Evolutionary conservation across 2,888 invertebrate genomes (phyloP).

Genomic region (Pammene fasciana): DNA sequence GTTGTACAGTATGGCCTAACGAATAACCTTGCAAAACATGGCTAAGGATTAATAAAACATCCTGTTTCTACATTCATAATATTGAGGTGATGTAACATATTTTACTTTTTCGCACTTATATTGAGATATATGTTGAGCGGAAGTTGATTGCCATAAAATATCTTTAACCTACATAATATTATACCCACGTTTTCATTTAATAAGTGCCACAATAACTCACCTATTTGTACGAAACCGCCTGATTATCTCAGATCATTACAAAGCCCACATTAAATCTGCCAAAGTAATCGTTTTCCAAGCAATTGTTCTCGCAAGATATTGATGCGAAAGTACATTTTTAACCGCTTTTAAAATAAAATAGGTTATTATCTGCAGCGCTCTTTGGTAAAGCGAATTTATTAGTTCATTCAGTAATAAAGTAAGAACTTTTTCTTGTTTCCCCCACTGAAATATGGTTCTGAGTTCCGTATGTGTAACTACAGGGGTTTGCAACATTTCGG

Average conservation of each 20-base stretch:
- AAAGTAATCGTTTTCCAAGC: slow-evolving; percentile 43
- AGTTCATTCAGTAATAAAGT: slow-evolving; percentile 73
- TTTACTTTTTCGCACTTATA: too few relatives aligned
- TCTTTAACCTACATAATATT: slow-evolving; percentile 1
- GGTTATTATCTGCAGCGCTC: slow-evolving; percentile 65
- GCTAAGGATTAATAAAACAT: too few relatives aligned
- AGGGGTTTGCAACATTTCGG: slow-evolving; percentile 46
- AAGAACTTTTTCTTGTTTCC: slow-evolving; percentile 56
- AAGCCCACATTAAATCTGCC: slow-evolving; percentile 28
- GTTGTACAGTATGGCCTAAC: too few relatives aligned
- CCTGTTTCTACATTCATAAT: too few relatives aligned
- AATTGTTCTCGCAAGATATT: slow-evolving; percentile 62
- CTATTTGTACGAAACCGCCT: slow-evolving; percentile 17
- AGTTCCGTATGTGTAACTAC: slow-evolving; percentile 69
- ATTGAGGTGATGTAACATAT: too few relatives aligned
- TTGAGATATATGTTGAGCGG: too few relatives aligned
- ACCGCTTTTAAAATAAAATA: slow-evolving; percentile 58
- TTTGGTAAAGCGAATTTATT: slow-evolving; percentile 72
- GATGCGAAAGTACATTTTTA: slow-evolving; percentile 54
- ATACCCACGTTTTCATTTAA: slow-evolving; percentile 12
- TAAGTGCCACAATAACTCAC: slow-evolving; percentile 12
- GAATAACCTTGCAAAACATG: too few relatives aligned
- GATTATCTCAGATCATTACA: slow-evolving; percentile 34
- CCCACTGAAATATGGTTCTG: slow-evolving; percentile 64
- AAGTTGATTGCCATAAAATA: too few relatives aligned